Base-by-base conservation (phyloP, 2,113 vertebrate species). In the Calypte anna region DNA sequence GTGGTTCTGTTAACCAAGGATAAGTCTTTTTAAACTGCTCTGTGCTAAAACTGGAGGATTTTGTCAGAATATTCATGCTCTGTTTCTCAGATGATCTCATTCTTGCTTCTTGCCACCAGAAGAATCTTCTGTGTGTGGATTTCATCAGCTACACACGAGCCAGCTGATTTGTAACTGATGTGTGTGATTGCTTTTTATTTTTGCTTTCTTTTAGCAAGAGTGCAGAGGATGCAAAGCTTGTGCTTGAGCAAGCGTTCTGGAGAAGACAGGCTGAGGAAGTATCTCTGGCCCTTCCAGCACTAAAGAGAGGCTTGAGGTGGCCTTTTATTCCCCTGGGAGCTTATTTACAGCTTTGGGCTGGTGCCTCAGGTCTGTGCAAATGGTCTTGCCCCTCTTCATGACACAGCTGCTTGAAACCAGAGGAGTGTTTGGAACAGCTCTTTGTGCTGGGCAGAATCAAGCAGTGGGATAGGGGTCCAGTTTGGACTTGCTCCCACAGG, bases 51-150 rank as follows among this genome's bases (percentile, higher is more conserved):
- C 53, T 69, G 54, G 77, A 84, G 43, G 69, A 62, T 83, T 92
- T 90, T 86, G 48, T 89, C 68, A 91, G 80, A 91, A 85, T 82
- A 86, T 81, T 88, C 64, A 54, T 58, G 40, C 83, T 91, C n/a
- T 78, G 20, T 63, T 88, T 90, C 88, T 68, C 64, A 77, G 53
- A 92, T 91, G 76, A 88, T 92, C 93, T 96, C 73, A 80, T 94
- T 92, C 89, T 83, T 73, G 36, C 48, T 86, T 82, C n/a, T 86
- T 96, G 61, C 44, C 19, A 70, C 81, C 86, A 74, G 70, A 74
- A 91, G 33, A 85, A 82, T 84, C 78, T 62, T 82, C 61, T 75
- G 22, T 76, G 28, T 80, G n/a, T 72, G 68, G 4, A 0, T 93
- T 93, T 94, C 82, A 80, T 92, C 86, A 88, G 82, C 88, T 85